phyloP scores from a whole-genome alignment of 2,797 vertebrate genomes.

The Schizopygopsis malacanthus region DNA sequence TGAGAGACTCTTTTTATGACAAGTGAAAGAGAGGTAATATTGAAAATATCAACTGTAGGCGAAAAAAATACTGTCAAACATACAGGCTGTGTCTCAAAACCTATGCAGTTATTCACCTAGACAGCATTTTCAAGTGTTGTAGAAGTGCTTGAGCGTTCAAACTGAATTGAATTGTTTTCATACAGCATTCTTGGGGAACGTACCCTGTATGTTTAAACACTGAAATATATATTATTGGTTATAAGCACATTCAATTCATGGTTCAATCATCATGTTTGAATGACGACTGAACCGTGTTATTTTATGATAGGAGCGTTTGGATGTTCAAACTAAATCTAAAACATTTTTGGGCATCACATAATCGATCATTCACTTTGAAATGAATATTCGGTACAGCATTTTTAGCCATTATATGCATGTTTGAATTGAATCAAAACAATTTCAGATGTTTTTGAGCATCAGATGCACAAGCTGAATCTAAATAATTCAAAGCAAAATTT shows the following conservation, averaged over 20 bases:
- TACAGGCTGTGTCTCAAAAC: not conserved
- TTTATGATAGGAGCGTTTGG: not conserved
- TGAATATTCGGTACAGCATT: not conserved
- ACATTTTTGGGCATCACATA: not conserved
- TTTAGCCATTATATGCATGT: not conserved
- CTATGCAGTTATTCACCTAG: not conserved
- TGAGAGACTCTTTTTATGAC: constrained; percentile 6
- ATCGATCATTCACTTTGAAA: not conserved
- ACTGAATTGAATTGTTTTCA: not conserved
- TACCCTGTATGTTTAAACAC: not conserved
- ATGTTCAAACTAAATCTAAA: not conserved
- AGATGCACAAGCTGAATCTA: not conserved
- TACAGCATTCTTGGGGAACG: not conserved
- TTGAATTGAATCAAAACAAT: not conserved
- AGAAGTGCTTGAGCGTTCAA: not conserved
- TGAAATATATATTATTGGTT: not conserved
- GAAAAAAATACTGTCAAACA: not conserved
- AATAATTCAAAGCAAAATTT: not conserved
- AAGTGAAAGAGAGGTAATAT: constrained; percentile 2
- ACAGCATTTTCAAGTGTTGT: not conserved
- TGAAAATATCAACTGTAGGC: not conserved
- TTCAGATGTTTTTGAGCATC: not conserved
- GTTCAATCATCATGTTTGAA: not conserved
- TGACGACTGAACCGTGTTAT: not conserved
- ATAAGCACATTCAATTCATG: not conserved